Percentiles rank a stretch among this genome's conserved stretches.
Evolutionary conservation across 2,888 invertebrate species (phyloP).

Genomic region (Amphipyra tragopoginis): DNA sequence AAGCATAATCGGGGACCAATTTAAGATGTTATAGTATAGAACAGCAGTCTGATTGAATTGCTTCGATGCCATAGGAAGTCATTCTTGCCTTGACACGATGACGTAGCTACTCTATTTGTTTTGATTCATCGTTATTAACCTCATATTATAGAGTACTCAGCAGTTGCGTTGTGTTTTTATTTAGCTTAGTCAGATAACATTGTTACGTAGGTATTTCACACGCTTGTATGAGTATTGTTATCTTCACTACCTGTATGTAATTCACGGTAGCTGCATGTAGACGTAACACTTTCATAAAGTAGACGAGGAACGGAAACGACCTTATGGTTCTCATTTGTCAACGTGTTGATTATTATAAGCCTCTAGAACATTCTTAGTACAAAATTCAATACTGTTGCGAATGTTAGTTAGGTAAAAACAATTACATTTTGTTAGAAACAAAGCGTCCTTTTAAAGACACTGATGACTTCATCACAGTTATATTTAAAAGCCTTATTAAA

Average conservation of each 20-base stretch:
- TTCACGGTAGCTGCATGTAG: constrained; percentile 4
- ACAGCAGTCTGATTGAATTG: constrained; percentile 80
- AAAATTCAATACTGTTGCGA: constrained; percentile 12
- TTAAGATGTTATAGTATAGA: constrained; percentile 74
- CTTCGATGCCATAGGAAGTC: constrained; percentile 83
- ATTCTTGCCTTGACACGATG: constrained; percentile 78
- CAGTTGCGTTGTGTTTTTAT: constrained; percentile 44
- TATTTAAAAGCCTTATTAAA: constrained; percentile 44
- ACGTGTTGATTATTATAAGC: constrained; percentile 15
- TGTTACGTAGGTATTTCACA: constrained; percentile 48
- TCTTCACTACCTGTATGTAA: constrained; percentile 24
- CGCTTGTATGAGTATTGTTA: constrained; percentile 25
- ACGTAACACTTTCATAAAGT: constrained; percentile 5
- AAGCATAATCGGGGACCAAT: constrained; percentile 81
- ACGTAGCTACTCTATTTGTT: constrained; percentile 68
- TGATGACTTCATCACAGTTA: constrained; percentile 50
- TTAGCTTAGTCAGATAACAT: constrained; percentile 42
- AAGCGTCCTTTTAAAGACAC: constrained; percentile 39
- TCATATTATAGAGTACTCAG: constrained; percentile 41
- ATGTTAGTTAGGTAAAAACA: constrained; percentile 9
- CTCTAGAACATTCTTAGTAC: constrained; percentile 37
- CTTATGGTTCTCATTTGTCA: constrained; percentile 11
- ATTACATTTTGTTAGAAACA: constrained; percentile 35
- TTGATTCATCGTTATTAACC: constrained; percentile 70
- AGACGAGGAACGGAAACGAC: constrained; percentile 1